A percentile compares a stretch with the other conserved stretches of the same genome.
These are phyloP conservation scores for Echinarachnius parma DNA, from an alignment of 53 echinoderm and acorn worm genomes.

Conservation along the genomic window DNA sequence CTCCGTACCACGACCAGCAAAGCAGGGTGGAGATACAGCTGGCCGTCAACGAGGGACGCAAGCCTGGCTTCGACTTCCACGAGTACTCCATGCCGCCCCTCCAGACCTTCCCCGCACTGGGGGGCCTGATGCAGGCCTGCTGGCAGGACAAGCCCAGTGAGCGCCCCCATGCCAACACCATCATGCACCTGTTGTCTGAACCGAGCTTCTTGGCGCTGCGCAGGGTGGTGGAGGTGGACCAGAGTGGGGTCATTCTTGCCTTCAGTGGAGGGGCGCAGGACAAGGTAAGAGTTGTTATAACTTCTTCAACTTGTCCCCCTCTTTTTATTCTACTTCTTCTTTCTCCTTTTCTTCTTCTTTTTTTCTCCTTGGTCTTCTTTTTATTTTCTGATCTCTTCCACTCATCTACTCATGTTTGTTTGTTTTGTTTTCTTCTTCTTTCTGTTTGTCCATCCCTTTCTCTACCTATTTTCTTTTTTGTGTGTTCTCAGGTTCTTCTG, in stretches of 20 bases:
- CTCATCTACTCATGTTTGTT: no score
- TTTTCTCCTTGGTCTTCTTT: no score
- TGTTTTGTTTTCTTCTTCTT: no score
- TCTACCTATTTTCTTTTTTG: no score
- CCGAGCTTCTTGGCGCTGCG: constrained; percentile 53
- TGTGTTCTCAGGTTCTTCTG: no score
- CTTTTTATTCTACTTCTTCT: no score
- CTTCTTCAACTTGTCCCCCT: not conserved
- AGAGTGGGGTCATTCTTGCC: constrained; percentile 14
- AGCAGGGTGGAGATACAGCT: constrained; percentile 50
- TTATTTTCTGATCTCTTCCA: no score
- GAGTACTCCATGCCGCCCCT: constrained; percentile 50
- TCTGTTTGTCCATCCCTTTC: no score
- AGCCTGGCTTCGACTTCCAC: constrained; percentile 65
- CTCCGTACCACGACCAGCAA: constrained; percentile 63
- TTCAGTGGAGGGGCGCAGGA: constrained; percentile 17
- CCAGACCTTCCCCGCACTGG: constrained; percentile 55
- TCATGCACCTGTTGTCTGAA: constrained; percentile 36
- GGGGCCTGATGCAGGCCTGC: constrained; percentile 57
- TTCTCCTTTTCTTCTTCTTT: not conserved
- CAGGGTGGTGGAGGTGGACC: constrained; percentile 40
- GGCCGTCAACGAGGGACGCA: constrained; percentile 54
- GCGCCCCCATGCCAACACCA: constrained; percentile 47
- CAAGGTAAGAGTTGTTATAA: constrained; percentile 19
- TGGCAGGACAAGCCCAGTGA: constrained; percentile 62